phyloP scores from a whole-genome alignment of 1,140 invertebrate species.

The Nasonia vitripennis region DNA sequence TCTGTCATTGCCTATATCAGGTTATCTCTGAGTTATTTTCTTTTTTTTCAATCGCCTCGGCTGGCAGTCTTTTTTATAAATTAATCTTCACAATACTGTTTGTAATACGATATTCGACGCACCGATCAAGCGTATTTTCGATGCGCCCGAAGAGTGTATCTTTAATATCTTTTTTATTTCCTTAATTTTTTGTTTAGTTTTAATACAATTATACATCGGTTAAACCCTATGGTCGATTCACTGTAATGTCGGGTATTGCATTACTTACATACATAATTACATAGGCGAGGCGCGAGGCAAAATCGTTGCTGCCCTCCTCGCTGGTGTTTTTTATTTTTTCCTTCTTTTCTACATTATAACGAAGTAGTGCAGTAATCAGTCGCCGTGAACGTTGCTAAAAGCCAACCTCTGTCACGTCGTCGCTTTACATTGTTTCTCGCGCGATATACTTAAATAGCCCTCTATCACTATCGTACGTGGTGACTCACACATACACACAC shows the following conservation, averaged over 20 bases:
- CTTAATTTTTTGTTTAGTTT: slow-evolving; percentile 56
- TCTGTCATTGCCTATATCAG: slow-evolving; percentile 51
- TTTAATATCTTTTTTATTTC: slow-evolving; percentile 45
- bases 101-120: slow-evolving; percentile 68
- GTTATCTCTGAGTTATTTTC: slow-evolving; percentile 55
- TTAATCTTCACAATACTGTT: slow-evolving; percentile 73
- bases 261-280: slow-evolving; percentile 50
- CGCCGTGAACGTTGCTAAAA: slow-evolving; percentile 34
- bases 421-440: slow-evolving; percentile 19
- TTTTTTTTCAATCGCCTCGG: slow-evolving; percentile 59
- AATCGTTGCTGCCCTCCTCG: slow-evolving; percentile 13
- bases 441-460: slow-evolving; percentile 31
- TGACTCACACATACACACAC: neutral
- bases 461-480: slow-evolving; percentile 1
- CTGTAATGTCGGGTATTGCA: slow-evolving; percentile 51
- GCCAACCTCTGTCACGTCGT: slow-evolving; percentile 4
- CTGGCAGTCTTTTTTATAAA: slow-evolving; percentile 70
- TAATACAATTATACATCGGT: slow-evolving; percentile 62
- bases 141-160: slow-evolving; percentile 58
- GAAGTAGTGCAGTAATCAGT: slow-evolving; percentile 43
- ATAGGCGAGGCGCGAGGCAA: slow-evolving; percentile 14
- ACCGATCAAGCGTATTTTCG: slow-evolving; percentile 40
- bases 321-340: neutral
- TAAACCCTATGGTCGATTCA: slow-evolving; percentile 50
- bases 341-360: slow-evolving; percentile 24